Evolutionary conservation across 2,888 invertebrate species (phyloP).

Genomic region (Pammene aurita): DNA sequence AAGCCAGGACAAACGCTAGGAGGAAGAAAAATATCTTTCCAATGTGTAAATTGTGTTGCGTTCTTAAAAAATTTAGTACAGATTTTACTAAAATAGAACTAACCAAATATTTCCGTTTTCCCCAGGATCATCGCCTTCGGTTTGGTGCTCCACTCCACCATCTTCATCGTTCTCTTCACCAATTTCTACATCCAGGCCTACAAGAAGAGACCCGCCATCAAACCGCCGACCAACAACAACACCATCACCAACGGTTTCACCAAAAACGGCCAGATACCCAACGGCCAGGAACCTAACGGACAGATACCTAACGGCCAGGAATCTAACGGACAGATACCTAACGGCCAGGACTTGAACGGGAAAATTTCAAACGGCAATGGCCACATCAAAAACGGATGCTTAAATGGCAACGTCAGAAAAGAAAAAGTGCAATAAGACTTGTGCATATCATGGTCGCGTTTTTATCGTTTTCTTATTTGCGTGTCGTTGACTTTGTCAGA

Average conservation of each 20-base stretch:
- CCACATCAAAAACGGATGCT: conserved; percentile 56
- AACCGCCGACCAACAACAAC: conserved; percentile 57
- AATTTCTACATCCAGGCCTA: conserved; percentile 96
- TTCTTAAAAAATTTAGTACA: background rate
- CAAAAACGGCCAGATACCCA: conserved; percentile 50
- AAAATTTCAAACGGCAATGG: conserved; percentile 46
- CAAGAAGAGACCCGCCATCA: conserved; percentile 60
- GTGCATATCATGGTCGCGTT: background rate
- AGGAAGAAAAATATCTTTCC: too few species aligned
- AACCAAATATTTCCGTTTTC: conserved; percentile 32
- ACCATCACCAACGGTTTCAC: conserved; percentile 50
- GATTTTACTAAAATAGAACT: background rate
- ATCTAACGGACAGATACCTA: conserved; percentile 45
- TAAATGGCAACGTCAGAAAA: conserved; percentile 63
- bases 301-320: conserved; percentile 45
- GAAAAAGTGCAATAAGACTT: conserved; percentile 69
- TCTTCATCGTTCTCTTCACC: conserved; percentile 95
- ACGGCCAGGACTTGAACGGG: conserved; percentile 50
- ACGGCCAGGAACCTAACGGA: conserved; percentile 52
- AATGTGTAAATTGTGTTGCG: too few species aligned
- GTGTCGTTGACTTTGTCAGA: background rate
- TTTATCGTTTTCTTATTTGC: background rate
- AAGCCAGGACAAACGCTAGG: too few species aligned
- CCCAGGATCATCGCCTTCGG: conserved; percentile 87
- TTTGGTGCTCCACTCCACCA: conserved; percentile 89